Percentiles rank a stretch among this genome's conserved stretches.
Conservation (phyloP, 2,888 invertebrate genomes). For the Tipula helvola region DNA sequence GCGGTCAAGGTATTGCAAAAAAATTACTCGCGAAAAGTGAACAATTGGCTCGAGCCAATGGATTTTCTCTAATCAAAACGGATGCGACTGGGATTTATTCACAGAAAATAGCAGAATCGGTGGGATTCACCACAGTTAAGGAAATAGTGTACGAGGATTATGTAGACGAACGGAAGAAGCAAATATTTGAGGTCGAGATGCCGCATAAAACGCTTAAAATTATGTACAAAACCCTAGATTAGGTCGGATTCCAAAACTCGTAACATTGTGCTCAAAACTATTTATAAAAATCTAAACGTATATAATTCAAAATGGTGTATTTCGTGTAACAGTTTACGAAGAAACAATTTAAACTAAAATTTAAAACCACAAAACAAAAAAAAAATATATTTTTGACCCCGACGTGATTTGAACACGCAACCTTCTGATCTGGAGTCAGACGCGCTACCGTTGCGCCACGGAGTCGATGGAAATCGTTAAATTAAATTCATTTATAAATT, state of each 20-base stretch:
- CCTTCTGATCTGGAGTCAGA: conserved; percentile 16
- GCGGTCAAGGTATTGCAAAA: conserved; percentile 64
- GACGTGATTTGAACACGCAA: conserved; percentile 16
- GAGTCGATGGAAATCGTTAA: not conserved
- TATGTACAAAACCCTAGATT: conserved; percentile 35
- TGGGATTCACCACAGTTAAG: conserved; percentile 50
- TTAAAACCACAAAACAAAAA: not conserved
- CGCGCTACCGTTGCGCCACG: conserved; percentile 16
- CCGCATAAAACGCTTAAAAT: conserved; percentile 64
- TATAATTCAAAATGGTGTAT: not conserved
- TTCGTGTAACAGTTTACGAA: not conserved
- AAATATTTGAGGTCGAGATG: conserved; percentile 42
- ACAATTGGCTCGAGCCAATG: conserved; percentile 48
- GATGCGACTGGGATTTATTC: conserved; percentile 73
- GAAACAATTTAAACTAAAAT: not conserved
- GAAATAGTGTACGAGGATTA: conserved; percentile 60
- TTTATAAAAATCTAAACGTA: not conserved
- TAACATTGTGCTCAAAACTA: not conserved
- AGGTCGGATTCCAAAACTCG: not conserved
- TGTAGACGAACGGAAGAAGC: conserved; percentile 44
- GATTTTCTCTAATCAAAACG: conserved; percentile 60
- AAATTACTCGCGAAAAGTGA: conserved; percentile 55
- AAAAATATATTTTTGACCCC: conserved; percentile 10
- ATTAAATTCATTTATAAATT: not conserved
- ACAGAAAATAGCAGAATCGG: conserved; percentile 56